These are phyloP conservation scores for Poeciliopsis infans DNA, from an alignment of 2,797 vertebrate species.

Conservation along the genomic window DNA sequence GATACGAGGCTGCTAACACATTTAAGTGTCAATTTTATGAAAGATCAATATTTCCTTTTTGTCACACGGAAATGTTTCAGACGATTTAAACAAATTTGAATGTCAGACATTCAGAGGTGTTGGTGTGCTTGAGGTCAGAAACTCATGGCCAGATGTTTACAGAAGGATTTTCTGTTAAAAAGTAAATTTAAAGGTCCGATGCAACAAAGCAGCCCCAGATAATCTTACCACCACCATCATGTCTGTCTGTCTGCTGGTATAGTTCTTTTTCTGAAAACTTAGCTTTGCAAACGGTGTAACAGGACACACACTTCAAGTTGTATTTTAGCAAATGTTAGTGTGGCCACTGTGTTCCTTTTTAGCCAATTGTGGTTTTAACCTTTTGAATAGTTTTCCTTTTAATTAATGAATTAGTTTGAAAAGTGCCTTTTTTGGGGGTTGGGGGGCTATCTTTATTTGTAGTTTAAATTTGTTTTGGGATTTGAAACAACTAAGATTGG, in stretches of 20 bases:
- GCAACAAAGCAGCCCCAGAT: not conserved
- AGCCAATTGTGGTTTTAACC: not conserved
- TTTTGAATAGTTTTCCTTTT: too few relatives aligned
- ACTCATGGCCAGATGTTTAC: not conserved
- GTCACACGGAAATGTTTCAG: not conserved
- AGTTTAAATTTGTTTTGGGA: not conserved
- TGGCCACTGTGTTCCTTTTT: not conserved
- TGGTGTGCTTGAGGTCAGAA: not conserved
- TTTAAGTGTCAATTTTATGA: not conserved
- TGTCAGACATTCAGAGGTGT: not conserved
- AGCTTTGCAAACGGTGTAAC: not conserved
- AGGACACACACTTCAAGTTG: not conserved
- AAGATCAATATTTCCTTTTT: not conserved
- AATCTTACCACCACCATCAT: not conserved
- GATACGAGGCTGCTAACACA: not conserved
- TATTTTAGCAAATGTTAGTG: not conserved
- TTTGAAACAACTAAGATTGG: not conserved
- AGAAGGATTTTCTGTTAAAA: too few relatives aligned
- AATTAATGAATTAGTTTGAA: too few relatives aligned
- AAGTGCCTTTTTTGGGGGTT: too few relatives aligned
- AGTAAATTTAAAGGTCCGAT: not conserved
- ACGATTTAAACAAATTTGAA: not conserved
- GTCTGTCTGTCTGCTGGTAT: not conserved
- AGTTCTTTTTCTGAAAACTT: not conserved
- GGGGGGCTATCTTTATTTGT: not conserved